phyloP scores from a whole-genome alignment of 1,140 invertebrate genomes.

The Helicoverpa armigera region DNA sequence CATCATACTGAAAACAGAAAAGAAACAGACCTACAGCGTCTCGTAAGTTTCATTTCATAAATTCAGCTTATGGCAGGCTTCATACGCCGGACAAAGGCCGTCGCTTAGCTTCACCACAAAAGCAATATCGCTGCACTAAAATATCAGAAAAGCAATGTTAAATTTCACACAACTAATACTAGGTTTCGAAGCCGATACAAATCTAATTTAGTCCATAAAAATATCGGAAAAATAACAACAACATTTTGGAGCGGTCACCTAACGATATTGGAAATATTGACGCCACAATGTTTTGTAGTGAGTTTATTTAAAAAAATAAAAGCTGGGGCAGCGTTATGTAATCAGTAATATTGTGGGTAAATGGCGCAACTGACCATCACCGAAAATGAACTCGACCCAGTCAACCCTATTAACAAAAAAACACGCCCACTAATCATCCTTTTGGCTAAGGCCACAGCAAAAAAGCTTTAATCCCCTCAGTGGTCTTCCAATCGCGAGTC shows the following conservation, averaged over 20 bases:
- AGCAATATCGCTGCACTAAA: background rate
- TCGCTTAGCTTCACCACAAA: background rate
- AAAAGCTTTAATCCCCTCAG: slow-evolving; percentile 45
- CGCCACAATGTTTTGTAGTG: slow-evolving; percentile 6
- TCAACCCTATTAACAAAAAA: slow-evolving; percentile 37
- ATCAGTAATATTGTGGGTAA: background rate
- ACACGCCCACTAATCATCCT: slow-evolving; percentile 39
- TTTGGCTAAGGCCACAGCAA: slow-evolving; percentile 25
- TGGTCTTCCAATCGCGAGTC: slow-evolving; percentile 40
- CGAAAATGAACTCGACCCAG: slow-evolving; percentile 12
- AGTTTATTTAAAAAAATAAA: background rate
- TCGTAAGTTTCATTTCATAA: no score
- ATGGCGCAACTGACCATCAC: background rate
- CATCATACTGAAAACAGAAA: no score
- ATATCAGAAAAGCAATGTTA: slow-evolving; percentile 18
- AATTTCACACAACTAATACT: slow-evolving; percentile 23
- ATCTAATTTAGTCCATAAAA: slow-evolving; percentile 28
- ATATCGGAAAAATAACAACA: slow-evolving; percentile 19
- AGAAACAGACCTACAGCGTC: no score
- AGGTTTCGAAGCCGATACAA: slow-evolving; percentile 8
- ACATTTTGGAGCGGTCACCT: slow-evolving; percentile 1
- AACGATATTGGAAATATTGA: slow-evolving; percentile 22
- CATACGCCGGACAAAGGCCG: background rate
- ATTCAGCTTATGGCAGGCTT: background rate
- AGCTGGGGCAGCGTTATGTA: background rate